Base-by-base conservation (phyloP, 2,113 vertebrate genomes). In the Halichoerus grypus region DNA sequence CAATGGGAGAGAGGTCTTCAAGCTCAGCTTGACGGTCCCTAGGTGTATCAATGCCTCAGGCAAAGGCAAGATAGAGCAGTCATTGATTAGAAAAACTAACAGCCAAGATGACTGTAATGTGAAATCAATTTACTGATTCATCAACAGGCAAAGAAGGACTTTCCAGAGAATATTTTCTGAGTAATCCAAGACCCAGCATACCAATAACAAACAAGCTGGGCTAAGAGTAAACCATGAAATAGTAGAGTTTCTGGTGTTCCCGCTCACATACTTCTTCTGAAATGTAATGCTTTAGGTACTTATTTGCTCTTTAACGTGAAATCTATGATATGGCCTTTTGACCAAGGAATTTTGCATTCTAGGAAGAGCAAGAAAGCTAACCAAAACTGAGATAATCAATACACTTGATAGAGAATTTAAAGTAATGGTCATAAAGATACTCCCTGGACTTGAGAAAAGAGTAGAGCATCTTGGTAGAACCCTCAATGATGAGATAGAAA, bases 31-130 rank as follows among this genome's bases (percentile, higher is more conserved):
- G 24, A 57, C 0, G 21, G 13, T 61, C 19, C 11, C 13, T 10
- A 3, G 4, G 16, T 16, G 15, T 7, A 11, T 53, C 14, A 3
- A n/a, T 1, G 0, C 28, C 57, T 57, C 12, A 21, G 14, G 31
- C 1, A 69, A 51, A 71, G 15, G 16, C 24, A 59, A 76, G n/a
- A 16, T 1, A 76, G 39, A 4, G 15, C 26, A 42, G 21, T 46
- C 36, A 69, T 4, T 5, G n/a, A n/a, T 2, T 19, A 63, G 33
- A 63, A 74, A 51, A 81, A 16, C 12, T 49, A 59, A 63, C n/a
- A 5, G 4, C 22, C 63, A 21, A 10, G 1, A 28, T 16, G 83
- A 21, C 7, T 21, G 26, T 12, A 65, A 83, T 21, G 14, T 31
- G 36, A 49, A 57, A 8, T 84, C 79, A 12, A n/a, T 4, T 16